phyloP scores from a whole-genome alignment of 1,140 invertebrate species.

The Drosophila murphyi region DNA sequence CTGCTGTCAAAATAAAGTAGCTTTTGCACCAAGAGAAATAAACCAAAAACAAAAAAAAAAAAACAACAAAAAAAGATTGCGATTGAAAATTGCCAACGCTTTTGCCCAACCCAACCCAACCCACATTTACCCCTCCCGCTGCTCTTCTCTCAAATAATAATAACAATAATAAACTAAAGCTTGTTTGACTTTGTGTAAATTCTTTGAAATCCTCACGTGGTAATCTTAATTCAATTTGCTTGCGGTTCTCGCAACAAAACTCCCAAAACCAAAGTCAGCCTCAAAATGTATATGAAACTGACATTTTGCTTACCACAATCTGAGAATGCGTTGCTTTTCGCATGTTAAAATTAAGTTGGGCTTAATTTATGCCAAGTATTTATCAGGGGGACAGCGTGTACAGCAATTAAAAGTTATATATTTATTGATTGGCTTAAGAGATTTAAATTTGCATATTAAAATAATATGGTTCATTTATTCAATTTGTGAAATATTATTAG shows the following conservation, averaged over 20 bases:
- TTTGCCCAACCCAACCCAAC: slow-evolving; percentile 14
- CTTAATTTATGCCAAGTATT: neutral
- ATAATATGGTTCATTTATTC: no score
- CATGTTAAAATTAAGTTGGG: neutral
- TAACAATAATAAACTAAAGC: slow-evolving; percentile 82
- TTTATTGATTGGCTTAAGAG: no score
- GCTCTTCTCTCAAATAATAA: slow-evolving; percentile 43
- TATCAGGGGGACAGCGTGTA: neutral
- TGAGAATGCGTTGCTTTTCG: neutral
- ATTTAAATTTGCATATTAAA: no score
- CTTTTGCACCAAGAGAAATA: slow-evolving; percentile 76
- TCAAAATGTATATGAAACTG: slow-evolving; percentile 8
- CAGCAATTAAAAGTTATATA: no score
- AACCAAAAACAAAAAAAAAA: slow-evolving; percentile 49
- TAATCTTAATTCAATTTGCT: slow-evolving; percentile 80
- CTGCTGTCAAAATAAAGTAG: slow-evolving; percentile 84
- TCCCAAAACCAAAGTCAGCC: slow-evolving; percentile 28
- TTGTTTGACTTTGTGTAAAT: slow-evolving; percentile 76
- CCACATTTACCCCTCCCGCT: neutral
- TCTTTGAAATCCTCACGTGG: slow-evolving; percentile 74
- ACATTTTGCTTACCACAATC: slow-evolving; percentile 10
- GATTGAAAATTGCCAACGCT: slow-evolving; percentile 72
- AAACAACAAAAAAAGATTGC: slow-evolving; percentile 52
- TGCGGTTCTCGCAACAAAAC: slow-evolving; percentile 38
- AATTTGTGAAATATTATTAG: no score